phyloP scores from a whole-genome alignment of 1,140 invertebrate genomes.

The Tribolium madens region DNA sequence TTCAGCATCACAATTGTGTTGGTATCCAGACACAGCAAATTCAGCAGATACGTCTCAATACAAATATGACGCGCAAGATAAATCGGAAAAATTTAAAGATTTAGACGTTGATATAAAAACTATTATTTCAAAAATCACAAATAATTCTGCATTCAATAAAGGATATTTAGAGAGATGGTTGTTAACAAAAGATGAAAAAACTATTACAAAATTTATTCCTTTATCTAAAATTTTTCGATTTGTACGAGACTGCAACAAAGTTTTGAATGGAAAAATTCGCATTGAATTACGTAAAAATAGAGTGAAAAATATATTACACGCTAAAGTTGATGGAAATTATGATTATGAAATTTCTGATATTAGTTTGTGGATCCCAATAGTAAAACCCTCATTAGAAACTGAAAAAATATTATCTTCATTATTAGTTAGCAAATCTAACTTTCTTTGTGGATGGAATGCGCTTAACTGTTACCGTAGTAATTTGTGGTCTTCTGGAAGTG shows the following conservation, averaged over 20 bases:
- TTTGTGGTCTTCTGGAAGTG: slow-evolving; percentile 39
- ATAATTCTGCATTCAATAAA: slow-evolving; percentile 21
- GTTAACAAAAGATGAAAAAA: slow-evolving; percentile 24
- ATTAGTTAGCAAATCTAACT: slow-evolving; percentile 44
- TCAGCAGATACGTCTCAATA: slow-evolving; percentile 41
- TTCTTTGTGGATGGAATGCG: slow-evolving; percentile 22
- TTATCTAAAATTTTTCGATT: slow-evolving; percentile 17
- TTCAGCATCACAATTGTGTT: slow-evolving; percentile 41
- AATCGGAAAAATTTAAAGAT: slow-evolving; percentile 38
- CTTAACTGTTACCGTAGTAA: slow-evolving; percentile 23
- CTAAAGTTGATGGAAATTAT: slow-evolving; percentile 37
- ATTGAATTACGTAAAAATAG: slow-evolving; percentile 41
- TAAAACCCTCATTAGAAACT: slow-evolving; percentile 35
- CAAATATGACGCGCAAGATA: slow-evolving; percentile 34
- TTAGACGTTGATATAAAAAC: slow-evolving; percentile 41
- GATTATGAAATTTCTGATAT: slow-evolving; percentile 33
- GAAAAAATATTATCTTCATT: slow-evolving; percentile 41
- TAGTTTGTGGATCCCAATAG: slow-evolving; percentile 39
- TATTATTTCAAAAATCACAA: slow-evolving; percentile 18
- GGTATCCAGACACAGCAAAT: slow-evolving; percentile 46
- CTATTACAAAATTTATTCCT: slow-evolving; percentile 17
- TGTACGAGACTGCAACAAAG: slow-evolving; percentile 23
- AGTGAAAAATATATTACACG: slow-evolving; percentile 36
- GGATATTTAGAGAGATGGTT: slow-evolving; percentile 19
- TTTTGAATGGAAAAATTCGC: slow-evolving; percentile 39